Conservation (phyloP, 2,888 invertebrate species). For the Xanthorhoe designata region DNA sequence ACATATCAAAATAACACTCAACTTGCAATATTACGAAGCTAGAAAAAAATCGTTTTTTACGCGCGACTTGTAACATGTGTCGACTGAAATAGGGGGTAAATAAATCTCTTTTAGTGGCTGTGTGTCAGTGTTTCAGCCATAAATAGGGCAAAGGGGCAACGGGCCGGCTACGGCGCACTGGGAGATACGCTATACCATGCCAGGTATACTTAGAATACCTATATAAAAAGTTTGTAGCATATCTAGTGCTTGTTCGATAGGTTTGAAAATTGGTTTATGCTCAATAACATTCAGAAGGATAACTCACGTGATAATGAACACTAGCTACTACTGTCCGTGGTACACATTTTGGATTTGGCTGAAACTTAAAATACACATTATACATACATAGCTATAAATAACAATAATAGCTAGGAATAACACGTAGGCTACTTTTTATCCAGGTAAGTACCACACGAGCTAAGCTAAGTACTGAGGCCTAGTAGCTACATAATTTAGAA, state of each 20-base stretch:
- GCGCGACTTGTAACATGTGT: slow-evolving; percentile 55
- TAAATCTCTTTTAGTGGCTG: slow-evolving; percentile 65
- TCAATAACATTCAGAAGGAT: too few species aligned
- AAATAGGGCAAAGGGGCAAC: slow-evolving; percentile 39
- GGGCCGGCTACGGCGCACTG: slow-evolving; percentile 33
- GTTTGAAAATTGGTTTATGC: too few species aligned
- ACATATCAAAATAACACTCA: slow-evolving; percentile 28
- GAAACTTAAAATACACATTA: too few species aligned
- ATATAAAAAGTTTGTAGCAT: neutral
- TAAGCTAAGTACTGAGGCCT: too few species aligned
- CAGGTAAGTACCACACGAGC: too few species aligned
- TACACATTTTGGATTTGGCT: too few species aligned
- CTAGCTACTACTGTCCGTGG: too few species aligned
- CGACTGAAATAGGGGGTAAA: slow-evolving; percentile 64
- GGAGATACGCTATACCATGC: slow-evolving; percentile 16
- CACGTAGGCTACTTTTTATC: too few species aligned
- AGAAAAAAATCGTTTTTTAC: slow-evolving; percentile 55
- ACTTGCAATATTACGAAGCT: slow-evolving; percentile 36
- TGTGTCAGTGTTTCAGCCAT: slow-evolving; percentile 44
- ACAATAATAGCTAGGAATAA: too few species aligned
- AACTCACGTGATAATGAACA: too few species aligned
- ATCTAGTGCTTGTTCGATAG: neutral
- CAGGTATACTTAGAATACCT: neutral
- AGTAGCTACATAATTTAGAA: too few species aligned
- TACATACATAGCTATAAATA: too few species aligned